Evolutionary conservation across 2,888 invertebrate species (phyloP).

Genomic region (Troides oblongomaculatus): DNA sequence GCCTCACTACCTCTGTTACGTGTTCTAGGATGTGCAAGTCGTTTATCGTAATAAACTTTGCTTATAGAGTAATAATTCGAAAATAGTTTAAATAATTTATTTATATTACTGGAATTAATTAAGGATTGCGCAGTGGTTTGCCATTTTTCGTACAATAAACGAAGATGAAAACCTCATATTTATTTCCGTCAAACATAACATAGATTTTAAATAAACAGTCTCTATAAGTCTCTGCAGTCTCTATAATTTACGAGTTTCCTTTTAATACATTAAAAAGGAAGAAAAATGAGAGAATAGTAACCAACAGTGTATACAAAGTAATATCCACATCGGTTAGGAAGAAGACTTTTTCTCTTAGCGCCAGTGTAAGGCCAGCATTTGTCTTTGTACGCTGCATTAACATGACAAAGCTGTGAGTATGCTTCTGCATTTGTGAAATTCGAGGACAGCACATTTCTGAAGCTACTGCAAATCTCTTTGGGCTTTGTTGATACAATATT

Average conservation of each 20-base stretch:
- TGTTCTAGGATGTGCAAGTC: too few relatives aligned
- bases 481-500: not conserved
- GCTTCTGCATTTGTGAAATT: slow-evolving; percentile 21
- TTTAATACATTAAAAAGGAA: not conserved
- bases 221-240: not conserved
- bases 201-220: not conserved
- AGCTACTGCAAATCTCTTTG: not conserved
- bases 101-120: too few relatives aligned
- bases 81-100: too few relatives aligned
- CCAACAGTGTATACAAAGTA: not conserved
- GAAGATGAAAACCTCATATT: too few relatives aligned
- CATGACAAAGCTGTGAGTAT: slow-evolving; percentile 28
- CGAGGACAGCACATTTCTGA: slow-evolving; percentile 18
- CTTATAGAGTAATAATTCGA: too few relatives aligned
- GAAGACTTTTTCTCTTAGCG: slow-evolving; percentile 23
- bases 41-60: too few relatives aligned
- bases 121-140: too few relatives aligned
- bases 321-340: slow-evolving; percentile 33
- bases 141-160: too few relatives aligned
- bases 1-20: too few relatives aligned
- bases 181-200: too few relatives aligned
- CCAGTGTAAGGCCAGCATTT: slow-evolving; percentile 19
- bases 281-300: not conserved
- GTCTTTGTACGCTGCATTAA: slow-evolving; percentile 29
- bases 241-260: not conserved